Conservation (phyloP, 2,888 invertebrate genomes). For the Ametastegia equiseti region DNA sequence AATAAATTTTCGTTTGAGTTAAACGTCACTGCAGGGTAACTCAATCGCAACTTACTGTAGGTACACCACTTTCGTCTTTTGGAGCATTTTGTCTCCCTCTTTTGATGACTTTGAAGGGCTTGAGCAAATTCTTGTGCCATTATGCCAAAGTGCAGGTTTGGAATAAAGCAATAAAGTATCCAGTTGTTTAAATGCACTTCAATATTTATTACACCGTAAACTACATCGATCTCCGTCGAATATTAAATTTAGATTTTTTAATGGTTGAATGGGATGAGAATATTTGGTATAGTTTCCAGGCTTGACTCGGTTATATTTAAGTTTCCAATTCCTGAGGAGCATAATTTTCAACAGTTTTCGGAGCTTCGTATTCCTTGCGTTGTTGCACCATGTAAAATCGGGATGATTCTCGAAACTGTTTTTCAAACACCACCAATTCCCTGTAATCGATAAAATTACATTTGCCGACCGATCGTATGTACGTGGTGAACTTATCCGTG, state of each 20-base stretch:
- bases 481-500: not conserved
- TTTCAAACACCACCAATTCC: constrained; percentile 33
- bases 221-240: not conserved
- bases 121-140: too few species aligned
- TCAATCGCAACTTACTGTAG: not conserved
- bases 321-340: not conserved
- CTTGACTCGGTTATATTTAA: not conserved
- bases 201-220: not conserved
- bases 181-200: not conserved
- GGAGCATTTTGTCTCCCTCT: not conserved
- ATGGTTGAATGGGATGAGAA: not conserved
- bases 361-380: constrained; percentile 54
- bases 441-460: constrained; percentile 27
- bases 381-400: constrained; percentile 57
- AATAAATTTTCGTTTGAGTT: not conserved
- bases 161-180: not conserved
- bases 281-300: not conserved
- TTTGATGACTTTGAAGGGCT: not conserved
- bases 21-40: not conserved
- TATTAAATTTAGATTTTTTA: not conserved
- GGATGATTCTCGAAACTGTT: constrained; percentile 47
- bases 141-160: not conserved
- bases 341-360: constrained; percentile 38
- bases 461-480: not conserved
- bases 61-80: not conserved